Evolutionary conservation across 1,140 invertebrate genomes (phyloP), one percentile per base, ranked within the genome.

Genomic region (Mylabris phalerata): DNA sequence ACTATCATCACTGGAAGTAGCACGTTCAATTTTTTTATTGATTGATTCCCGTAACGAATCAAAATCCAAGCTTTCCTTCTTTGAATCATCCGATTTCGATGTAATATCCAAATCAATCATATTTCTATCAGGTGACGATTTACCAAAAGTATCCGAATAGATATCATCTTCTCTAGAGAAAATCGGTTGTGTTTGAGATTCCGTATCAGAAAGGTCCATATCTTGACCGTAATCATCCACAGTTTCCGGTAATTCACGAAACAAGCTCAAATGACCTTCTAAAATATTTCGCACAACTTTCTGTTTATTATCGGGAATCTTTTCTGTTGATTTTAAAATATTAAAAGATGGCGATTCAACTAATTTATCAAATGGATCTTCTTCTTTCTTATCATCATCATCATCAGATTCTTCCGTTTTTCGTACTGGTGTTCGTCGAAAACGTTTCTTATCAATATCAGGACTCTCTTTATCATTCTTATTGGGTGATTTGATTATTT

Each of bases 101-200:
- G 63, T 59, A 62, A 62, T 71, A 10, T 68, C 68, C 25, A 67
- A 57, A 48, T 72, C 71, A 7, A 77, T 74, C 55, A 77, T 78
- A 63, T 73, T 64, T 48, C 61, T 60, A 54, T 70, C 67, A 6
- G 68, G 62, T 7, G 71, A 69, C 38, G 67, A 62, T 63, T 73
- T 74, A 3, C 68, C 62, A 67, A 72, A 74, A 4, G 76, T 73
- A 24, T 75, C 74, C 3, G 79, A 75, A 32, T 82, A 78, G 0
- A 79, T 77, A 49, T 84, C 79, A 56, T 80, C 79, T 25, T 80
- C 78, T 60, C 78, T 72, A 2, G 79, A 80, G 64, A 84, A 85
- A 4, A 81, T 63, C 10, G 77, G 77, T 61, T 82, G 81, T 1
- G 62, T 63, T 66, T 84, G 82, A 2, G 79, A 78, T 55, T 82